Evolutionary conservation across 1,140 invertebrate genomes (phyloP), one percentile per base, ranked within the genome.

Genomic region (Neodiprion virginianus): DNA sequence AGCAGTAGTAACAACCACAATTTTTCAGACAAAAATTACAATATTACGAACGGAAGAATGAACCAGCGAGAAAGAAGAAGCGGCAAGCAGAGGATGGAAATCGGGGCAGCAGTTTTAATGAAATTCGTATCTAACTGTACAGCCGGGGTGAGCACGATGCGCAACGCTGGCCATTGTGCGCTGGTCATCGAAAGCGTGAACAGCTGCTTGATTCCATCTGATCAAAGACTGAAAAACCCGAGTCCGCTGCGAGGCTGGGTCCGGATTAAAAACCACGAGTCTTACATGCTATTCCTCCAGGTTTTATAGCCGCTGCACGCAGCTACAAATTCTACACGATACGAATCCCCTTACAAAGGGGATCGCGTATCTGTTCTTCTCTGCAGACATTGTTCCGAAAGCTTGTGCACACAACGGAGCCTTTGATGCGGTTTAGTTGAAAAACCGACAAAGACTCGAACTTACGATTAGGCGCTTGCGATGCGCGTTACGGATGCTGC

Each of bases 81-180:
- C 0, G 53, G 11, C 53, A 40, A 40, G 28, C 28, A 3, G 5
- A 40, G 28, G 28, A 40, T 40, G 28, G 28, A 40, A 40, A 40
- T 40, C 28, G 28, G 28, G 28, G 28, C 28, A 40, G 28, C 28
- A 40, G 28, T 40, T 40, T 2, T 61, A 61, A 61, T 61, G 53
- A 61, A 61, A 61, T 61, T 61, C 53, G 11, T 61, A 61, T 7
- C 53, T 61, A 61, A 61, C 53, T 61, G 53, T 61, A 40, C 28
- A 40, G 11, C n/a, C 8, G 53, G 11, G 53, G 11, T 61, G 53
- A 5, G 11, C 53, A 61, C 53, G 11, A 61, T 61, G 11, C 53
- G 53, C 53, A 61, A 61, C 53, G 53, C n/a, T 61, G 11, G n/a
- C 53, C 53, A 61, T 61, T 61, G 53, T 61, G 53, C n/a, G 53